Conservation (phyloP, 23 tunicate genomes). For the Halocynthia roretzi region DNA sequence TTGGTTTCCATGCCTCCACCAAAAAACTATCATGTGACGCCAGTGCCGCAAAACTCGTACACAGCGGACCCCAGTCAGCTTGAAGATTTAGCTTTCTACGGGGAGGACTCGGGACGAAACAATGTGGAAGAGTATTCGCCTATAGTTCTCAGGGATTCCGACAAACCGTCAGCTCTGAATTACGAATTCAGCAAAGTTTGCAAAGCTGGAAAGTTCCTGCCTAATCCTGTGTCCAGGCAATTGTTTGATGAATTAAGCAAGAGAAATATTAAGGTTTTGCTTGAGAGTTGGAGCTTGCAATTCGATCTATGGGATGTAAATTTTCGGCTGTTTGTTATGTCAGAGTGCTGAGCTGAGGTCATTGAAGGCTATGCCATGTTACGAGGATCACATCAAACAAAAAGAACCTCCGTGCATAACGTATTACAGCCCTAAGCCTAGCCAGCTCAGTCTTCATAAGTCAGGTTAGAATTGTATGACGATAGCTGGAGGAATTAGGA, state of each 20-base stretch:
- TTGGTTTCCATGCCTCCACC: not conserved
- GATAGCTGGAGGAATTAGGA: not conserved
- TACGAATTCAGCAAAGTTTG: conserved; percentile 46
- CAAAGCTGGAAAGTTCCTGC: conserved; percentile 16
- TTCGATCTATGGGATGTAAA: not conserved
- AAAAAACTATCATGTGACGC: not conserved
- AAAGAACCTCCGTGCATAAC: conserved; percentile 30
- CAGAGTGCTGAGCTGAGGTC: conserved; percentile 12
- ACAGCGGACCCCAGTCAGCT: conserved; percentile 6
- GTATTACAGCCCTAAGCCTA: conserved; percentile 47
- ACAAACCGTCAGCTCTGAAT: conserved; percentile 15
- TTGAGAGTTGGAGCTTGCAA: not conserved
- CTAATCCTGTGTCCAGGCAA: conserved; percentile 39
- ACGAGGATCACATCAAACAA: conserved; percentile 17
- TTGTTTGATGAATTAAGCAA: conserved; percentile 23
- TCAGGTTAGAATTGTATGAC: conserved; percentile 1
- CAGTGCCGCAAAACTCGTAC: conserved; percentile 20
- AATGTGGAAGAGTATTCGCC: conserved; percentile 4
- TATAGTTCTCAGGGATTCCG: not conserved
- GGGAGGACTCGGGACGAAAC: not conserved
- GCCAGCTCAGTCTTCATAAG: conserved; percentile 26
- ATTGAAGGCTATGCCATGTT: conserved; percentile 20
- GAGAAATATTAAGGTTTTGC: conserved; percentile 11
- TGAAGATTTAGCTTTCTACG: not conserved
- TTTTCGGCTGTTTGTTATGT: not conserved